These are phyloP conservation scores for Pseudonaja textilis DNA, from an alignment of 2,113 vertebrate genomes.

Conservation along the genomic window DNA sequence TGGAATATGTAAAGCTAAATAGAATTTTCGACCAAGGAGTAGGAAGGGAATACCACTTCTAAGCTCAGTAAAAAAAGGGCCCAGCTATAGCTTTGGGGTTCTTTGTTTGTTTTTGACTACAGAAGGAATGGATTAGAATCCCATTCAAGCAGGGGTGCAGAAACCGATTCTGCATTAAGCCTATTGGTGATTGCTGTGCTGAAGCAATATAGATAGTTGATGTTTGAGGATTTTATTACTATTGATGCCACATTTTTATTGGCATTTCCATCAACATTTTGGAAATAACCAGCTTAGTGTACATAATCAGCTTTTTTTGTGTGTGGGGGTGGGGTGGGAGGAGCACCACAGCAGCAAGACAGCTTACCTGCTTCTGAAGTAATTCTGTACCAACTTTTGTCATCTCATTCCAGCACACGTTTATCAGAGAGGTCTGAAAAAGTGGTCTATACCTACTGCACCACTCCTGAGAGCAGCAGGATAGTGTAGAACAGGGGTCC, in stretches of 20 bases:
- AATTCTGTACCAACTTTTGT: not conserved
- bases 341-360: not conserved
- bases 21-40: constrained; percentile 6
- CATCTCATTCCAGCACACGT: not conserved
- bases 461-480: too few species aligned
- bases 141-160: not conserved
- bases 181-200: not conserved
- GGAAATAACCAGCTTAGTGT: not conserved
- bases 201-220: not conserved
- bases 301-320: not conserved
- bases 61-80: constrained; percentile 47
- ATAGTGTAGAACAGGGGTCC: too few species aligned
- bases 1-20: constrained; percentile 38
- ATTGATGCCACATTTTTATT: not conserved
- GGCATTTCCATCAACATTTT: not conserved
- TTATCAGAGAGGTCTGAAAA: too few species aligned
- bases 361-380: not conserved
- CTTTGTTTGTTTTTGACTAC: not conserved
- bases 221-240: not conserved
- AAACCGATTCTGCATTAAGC: not conserved
- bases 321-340: too few species aligned
- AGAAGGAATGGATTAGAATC: constrained; percentile 6
- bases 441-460: too few species aligned
- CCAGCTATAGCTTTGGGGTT: not conserved
- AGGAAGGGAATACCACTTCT: constrained; percentile 51